Conservation (phyloP, 2,113 vertebrate species). For the Chaenogobius annularis region DNA sequence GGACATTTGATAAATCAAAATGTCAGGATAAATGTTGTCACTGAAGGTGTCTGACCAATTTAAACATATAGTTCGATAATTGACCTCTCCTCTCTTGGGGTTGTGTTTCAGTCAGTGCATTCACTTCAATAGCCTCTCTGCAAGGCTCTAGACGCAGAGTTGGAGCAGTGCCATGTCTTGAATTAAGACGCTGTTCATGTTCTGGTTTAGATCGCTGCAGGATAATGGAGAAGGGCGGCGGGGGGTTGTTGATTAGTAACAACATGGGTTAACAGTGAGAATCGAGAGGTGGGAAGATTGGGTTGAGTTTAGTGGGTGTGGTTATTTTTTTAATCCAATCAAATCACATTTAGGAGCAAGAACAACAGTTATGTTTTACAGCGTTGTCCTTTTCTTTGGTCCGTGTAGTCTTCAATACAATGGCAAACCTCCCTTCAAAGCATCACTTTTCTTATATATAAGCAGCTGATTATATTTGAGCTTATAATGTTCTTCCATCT, state of each 20-base stretch:
- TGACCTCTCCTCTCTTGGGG: constrained; percentile 29
- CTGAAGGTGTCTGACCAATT: constrained; percentile 32
- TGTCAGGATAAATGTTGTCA: constrained; percentile 26
- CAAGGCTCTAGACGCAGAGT: constrained; percentile 40
- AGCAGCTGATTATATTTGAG: too few relatives aligned
- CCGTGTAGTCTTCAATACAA: neutral
- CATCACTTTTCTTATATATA: neutral
- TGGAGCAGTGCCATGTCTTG: constrained; percentile 55
- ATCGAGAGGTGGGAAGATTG: neutral
- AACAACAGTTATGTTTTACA: neutral
- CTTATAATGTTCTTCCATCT: too few relatives aligned
- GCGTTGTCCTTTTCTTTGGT: neutral
- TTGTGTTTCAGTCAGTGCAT: constrained; percentile 37
- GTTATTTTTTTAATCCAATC: constrained; percentile 1
- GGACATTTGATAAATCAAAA: constrained; percentile 36
- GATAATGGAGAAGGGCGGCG: neutral
- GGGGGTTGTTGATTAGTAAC: constrained; percentile 7
- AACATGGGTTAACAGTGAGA: constrained; percentile 13
- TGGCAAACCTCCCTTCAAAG: neutral
- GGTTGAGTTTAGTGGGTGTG: constrained; percentile 10
- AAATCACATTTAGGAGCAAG: neutral
- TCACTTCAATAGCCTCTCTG: constrained; percentile 39
- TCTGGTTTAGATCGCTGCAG: constrained; percentile 28
- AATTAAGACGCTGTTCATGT: constrained; percentile 63
- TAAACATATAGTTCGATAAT: constrained; percentile 47